Evolutionary conservation across 2,888 invertebrate genomes (phyloP), one percentile per base, ranked within the genome.

Genomic region (Odontocolon sp.): DNA sequence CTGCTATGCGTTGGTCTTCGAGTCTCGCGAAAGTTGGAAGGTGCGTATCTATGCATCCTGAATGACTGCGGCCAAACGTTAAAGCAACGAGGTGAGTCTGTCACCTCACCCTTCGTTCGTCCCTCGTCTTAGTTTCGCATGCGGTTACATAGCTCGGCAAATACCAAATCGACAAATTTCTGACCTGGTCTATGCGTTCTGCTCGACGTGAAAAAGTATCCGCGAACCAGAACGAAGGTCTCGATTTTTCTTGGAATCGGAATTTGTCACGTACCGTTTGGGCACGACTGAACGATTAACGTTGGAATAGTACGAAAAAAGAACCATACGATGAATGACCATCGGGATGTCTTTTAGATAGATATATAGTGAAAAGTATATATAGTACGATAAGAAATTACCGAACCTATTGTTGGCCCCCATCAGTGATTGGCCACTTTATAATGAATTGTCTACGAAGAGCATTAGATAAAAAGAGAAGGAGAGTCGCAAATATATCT

Each of bases 101-200:
- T 23, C 47, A 33, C 47, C 45, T 63, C 63, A 14, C 18, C n/a
- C 63, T 33, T n/a, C 33, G 45, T 18, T 23, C 26, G 21, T 54
- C 18, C 45, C 33, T 2, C 28, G 31, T 21, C 36, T 8, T 3
- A 36, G 14, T 50, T 63, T 63, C 63, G 45, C 18, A 21, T 45
- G 11, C 11, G 11, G 21, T 18, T n/a, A 47, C 26, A 68, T 47
- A 28, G 23, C 21, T 21, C 70, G 47, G 45, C 57, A 61, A 52
- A 63, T 54, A 38, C 64, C 70, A 26, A 59, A 28, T 26, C 64
- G 70, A 52, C 70, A 63, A 70, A 70, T 70, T 70, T 70, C 52
- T 28, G 52, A 21, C 70, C 16, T 18, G 14, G 40, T 33, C 31
- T 3, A 33, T 8, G 16, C 54, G 33, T 14, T 2, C 2, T 31